phyloP scores from a whole-genome alignment of 2,888 invertebrate genomes.

The Megastigmus dorsalis region DNA sequence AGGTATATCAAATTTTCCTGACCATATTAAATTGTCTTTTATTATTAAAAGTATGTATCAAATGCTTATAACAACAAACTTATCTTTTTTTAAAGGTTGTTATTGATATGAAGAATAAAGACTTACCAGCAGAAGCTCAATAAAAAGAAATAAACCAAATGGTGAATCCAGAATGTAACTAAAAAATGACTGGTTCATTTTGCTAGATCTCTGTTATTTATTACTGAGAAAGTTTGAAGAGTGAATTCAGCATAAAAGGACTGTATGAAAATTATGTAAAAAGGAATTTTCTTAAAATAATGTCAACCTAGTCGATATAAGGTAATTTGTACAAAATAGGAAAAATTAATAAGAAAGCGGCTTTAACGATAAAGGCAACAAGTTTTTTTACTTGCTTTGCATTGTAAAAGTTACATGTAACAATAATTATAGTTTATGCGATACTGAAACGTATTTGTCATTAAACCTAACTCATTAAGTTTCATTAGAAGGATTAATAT shows the following conservation, averaged over 20 bases:
- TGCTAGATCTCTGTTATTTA: not conserved
- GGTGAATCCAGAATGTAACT: not conserved
- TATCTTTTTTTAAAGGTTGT: constrained; percentile 61
- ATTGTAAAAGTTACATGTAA: too few relatives aligned
- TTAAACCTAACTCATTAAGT: too few relatives aligned
- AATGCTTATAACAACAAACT: not conserved
- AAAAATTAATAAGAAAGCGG: constrained; percentile 6
- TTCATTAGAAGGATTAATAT: not conserved
- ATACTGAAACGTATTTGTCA: too few relatives aligned
- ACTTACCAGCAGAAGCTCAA: constrained; percentile 53
- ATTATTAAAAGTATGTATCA: not conserved
- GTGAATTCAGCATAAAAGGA: constrained; percentile 7
- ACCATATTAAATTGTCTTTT: not conserved
- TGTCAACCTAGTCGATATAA: not conserved
- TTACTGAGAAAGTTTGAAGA: not conserved
- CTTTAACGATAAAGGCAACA: too few relatives aligned
- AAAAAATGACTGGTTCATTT: constrained; percentile 32
- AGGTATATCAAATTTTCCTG: constrained; percentile 72
- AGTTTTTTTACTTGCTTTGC: too few relatives aligned
- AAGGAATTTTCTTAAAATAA: not conserved
- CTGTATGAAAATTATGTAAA: constrained; percentile 9
- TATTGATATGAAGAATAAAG: constrained; percentile 67
- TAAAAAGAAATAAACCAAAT: not conserved
- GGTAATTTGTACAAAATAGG: constrained; percentile 31
- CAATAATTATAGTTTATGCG: too few relatives aligned